Conservation (phyloP, 2,797 vertebrate species). For the Alcedo atthis region DNA sequence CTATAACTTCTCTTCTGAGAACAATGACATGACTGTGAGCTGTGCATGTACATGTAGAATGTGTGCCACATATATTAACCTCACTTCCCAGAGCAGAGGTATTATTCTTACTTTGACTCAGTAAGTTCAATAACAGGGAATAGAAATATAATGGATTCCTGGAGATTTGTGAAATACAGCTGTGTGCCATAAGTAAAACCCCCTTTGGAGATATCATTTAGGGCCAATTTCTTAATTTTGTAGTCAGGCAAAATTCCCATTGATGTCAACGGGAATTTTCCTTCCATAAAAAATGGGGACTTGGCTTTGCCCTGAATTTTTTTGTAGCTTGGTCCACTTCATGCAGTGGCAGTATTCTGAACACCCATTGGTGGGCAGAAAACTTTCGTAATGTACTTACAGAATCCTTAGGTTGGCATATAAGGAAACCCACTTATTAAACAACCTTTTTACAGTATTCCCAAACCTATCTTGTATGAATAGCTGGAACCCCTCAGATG, state of each 20-base stretch:
- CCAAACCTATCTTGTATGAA: background rate
- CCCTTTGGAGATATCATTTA: constrained; percentile 32
- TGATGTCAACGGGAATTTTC: constrained; percentile 56
- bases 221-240: constrained; percentile 45
- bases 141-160: constrained; percentile 31
- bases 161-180: constrained; percentile 37
- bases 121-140: background rate
- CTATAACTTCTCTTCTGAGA: background rate
- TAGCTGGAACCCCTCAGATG: background rate
- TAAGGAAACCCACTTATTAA: background rate
- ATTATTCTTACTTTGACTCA: constrained; percentile 32
- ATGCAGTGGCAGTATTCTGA: background rate
- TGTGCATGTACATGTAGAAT: background rate
- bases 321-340: background rate
- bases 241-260: constrained; percentile 43
- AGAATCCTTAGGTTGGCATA: background rate
- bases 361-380: background rate
- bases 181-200: background rate
- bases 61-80: background rate
- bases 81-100: background rate
- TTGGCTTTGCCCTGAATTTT: constrained; percentile 1
- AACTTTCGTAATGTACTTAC: background rate
- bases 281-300: background rate
- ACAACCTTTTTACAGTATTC: background rate
- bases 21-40: background rate